Conservation (phyloP, 2,888 invertebrate species). For the Morpho helenor region DNA sequence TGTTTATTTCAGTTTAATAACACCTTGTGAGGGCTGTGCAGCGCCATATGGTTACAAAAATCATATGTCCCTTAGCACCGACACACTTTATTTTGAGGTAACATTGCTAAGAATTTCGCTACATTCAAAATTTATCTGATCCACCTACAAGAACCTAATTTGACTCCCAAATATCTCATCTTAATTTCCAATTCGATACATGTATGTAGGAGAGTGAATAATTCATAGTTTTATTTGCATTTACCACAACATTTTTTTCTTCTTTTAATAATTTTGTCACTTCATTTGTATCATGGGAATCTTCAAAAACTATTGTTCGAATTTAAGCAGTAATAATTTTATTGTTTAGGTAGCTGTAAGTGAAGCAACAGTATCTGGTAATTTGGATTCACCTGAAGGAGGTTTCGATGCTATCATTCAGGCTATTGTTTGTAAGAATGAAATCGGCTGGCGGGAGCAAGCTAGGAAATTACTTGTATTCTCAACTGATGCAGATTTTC, state of each 20-base stretch:
- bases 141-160: too few species aligned
- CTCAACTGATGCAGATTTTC: constrained; percentile 99
- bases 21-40: constrained; percentile 85
- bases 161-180: too few species aligned
- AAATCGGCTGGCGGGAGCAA: constrained; percentile 97
- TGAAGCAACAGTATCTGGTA: constrained; percentile 94
- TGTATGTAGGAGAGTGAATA: too few species aligned
- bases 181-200: too few species aligned
- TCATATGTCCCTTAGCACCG: constrained; percentile 92
- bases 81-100: constrained; percentile 91
- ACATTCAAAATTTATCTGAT: too few species aligned
- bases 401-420: constrained; percentile 99
- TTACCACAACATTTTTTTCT: too few species aligned
- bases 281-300: too few species aligned
- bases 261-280: too few species aligned
- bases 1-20: constrained; percentile 53
- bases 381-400: constrained; percentile 98
- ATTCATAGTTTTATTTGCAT: too few species aligned
- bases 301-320: too few species aligned
- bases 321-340: too few species aligned
- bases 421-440: constrained; percentile 92
- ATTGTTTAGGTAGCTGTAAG: constrained; percentile 83
- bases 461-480: constrained; percentile 97
- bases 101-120: constrained; percentile 58
- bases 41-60: constrained; percentile 98